Evolutionary conservation across 64 coral and sea anemone species (phyloP).

Genomic region (Actinia equina): DNA sequence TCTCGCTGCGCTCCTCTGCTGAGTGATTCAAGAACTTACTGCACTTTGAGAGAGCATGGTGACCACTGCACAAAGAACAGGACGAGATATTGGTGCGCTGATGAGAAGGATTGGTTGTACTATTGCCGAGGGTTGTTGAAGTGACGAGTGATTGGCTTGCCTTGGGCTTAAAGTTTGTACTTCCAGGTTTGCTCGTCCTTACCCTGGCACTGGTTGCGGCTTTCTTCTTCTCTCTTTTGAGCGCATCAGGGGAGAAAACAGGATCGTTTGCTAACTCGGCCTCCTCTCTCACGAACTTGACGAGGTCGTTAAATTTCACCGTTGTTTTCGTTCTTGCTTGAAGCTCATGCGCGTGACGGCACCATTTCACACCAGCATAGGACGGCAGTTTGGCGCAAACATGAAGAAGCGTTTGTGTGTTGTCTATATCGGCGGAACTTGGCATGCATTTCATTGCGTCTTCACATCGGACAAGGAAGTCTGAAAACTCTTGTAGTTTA

Average conservation of each 20-base stretch:
- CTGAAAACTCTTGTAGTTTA: constrained; percentile 17
- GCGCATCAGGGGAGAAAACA: constrained; percentile 49
- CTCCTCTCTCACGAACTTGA: constrained; percentile 55
- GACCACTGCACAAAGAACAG: background rate
- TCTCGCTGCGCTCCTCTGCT: constrained; percentile 6
- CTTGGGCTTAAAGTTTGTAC: background rate
- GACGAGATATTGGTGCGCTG: background rate
- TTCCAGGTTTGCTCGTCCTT: background rate
- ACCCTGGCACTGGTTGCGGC: background rate
- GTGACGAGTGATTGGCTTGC: background rate
- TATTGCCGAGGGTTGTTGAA: background rate
- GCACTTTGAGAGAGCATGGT: constrained; percentile 9
- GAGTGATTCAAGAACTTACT: background rate
- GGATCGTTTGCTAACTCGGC: constrained; percentile 65
- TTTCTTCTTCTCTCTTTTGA: constrained; percentile 17
- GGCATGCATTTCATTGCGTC: constrained; percentile 18
- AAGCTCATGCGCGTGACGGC: constrained; percentile 26
- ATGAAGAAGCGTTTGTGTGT: background rate
- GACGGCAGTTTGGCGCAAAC: constrained; percentile 57
- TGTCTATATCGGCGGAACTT: background rate
- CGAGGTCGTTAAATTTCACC: constrained; percentile 43
- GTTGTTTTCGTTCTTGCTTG: background rate
- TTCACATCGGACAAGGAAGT: constrained; percentile 27
- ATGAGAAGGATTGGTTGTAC: background rate
- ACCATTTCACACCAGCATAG: constrained; percentile 59